phyloP scores from a whole-genome alignment of 2,888 invertebrate genomes.

The Dryadula phaetusa region DNA sequence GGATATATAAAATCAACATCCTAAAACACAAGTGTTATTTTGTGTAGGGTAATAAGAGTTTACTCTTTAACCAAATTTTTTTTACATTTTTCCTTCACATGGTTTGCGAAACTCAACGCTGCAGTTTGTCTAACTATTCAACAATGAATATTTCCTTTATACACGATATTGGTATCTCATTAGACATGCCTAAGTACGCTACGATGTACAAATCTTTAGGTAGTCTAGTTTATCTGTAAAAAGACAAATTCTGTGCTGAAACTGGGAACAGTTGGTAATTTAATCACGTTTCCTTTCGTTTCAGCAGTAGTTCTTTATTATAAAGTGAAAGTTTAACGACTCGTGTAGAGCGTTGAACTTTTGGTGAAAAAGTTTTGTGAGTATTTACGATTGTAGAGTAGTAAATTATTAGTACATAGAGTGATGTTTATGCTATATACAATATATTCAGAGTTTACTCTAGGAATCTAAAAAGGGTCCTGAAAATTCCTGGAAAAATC shows the following conservation, averaged over 20 bases:
- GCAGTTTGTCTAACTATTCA: too few species aligned
- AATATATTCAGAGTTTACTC: too few species aligned
- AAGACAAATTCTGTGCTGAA: conserved; percentile 9
- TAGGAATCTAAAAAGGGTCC: too few species aligned
- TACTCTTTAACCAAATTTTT: too few species aligned
- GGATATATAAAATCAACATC: too few species aligned
- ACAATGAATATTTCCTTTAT: too few species aligned
- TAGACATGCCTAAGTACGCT: neutral
- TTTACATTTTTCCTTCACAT: too few species aligned
- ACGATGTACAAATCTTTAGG: neutral
- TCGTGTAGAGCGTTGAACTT: conserved; percentile 31
- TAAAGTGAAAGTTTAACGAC: conserved; percentile 39
- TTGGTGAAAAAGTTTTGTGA: neutral
- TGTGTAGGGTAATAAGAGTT: too few species aligned
- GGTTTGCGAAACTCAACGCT: too few species aligned
- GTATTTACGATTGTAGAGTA: conserved; percentile 2
- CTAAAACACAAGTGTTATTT: too few species aligned
- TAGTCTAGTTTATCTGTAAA: neutral
- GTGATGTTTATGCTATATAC: neutral
- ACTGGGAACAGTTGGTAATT: conserved; percentile 14
- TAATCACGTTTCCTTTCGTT: conserved; percentile 10
- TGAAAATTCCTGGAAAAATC: too few species aligned
- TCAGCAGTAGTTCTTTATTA: conserved; percentile 22
- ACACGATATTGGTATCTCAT: too few species aligned
- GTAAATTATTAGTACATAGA: conserved; percentile 2